phyloP scores from a whole-genome alignment of 2,888 invertebrate species.

The Resseliella maxima region DNA sequence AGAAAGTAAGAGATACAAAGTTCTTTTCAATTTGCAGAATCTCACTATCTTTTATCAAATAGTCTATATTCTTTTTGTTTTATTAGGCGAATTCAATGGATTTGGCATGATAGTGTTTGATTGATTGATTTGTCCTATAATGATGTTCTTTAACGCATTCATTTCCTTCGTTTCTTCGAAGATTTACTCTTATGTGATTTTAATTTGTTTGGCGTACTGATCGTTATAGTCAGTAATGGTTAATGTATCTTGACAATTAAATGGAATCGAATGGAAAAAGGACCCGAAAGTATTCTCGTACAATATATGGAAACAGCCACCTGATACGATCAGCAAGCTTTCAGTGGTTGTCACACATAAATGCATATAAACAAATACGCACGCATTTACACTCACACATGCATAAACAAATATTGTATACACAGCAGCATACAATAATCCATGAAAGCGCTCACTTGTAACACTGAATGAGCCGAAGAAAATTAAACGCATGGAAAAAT shows the following conservation, averaged over 20 bases:
- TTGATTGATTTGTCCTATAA: no score
- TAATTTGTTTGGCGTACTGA: neutral
- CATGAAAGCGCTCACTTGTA: neutral
- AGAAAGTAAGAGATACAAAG: no score
- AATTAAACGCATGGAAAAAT: conserved; percentile 42
- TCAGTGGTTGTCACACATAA: neutral
- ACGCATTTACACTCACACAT: neutral
- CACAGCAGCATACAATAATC: neutral
- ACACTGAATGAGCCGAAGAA: neutral
- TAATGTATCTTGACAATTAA: no score
- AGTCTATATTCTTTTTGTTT: no score
- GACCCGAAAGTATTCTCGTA: no score
- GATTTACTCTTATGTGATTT: no score
- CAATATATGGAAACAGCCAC: conserved; percentile 10
- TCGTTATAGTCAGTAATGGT: neutral
- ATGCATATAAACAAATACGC: neutral
- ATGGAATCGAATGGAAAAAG: neutral
- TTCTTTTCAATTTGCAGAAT: no score
- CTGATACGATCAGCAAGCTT: conserved; percentile 7
- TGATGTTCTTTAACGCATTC: no score
- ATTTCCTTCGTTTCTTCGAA: no score
- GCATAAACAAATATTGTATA: neutral
- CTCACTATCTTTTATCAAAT: no score
- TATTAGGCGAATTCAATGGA: no score
- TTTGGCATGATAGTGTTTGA: no score